A percentile compares a stretch with the other conserved stretches of the same genome.
These are phyloP conservation scores for Lasaia peninsularis DNA, from an alignment of 1,140 invertebrate species.

Conservation along the genomic window DNA sequence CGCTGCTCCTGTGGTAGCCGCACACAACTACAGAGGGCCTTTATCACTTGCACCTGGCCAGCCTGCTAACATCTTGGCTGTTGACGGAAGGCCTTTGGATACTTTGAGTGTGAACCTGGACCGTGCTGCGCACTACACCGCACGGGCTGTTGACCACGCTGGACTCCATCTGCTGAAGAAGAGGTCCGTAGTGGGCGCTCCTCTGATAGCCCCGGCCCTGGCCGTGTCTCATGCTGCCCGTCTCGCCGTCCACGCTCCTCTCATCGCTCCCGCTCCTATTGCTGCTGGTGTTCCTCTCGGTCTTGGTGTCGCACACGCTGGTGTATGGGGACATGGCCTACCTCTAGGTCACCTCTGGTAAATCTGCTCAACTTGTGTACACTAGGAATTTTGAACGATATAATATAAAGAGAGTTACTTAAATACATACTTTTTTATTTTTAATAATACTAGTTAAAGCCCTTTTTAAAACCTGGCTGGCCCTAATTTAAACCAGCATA, in stretches of 20 bases:
- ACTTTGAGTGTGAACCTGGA: slow-evolving; percentile 71
- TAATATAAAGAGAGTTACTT: slow-evolving; percentile 33
- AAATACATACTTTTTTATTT: slow-evolving; percentile 20
- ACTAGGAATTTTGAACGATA: neutral
- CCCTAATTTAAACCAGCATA: too few species aligned
- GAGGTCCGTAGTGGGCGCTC: slow-evolving; percentile 43
- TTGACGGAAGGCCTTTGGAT: slow-evolving; percentile 67
- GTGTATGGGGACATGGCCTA: slow-evolving; percentile 21
- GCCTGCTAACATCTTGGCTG: slow-evolving; percentile 61
- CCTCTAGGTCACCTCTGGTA: slow-evolving; percentile 21
- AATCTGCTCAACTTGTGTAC: neutral
- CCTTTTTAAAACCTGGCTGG: too few species aligned
- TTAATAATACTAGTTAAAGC: neutral
- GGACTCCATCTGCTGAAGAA: slow-evolving; percentile 51
- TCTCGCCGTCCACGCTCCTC: slow-evolving; percentile 24
- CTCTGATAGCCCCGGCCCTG: slow-evolving; percentile 30
- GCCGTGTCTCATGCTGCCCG: slow-evolving; percentile 21
- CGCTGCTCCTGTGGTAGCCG: slow-evolving; percentile 24
- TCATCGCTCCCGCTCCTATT: slow-evolving; percentile 25
- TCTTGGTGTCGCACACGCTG: slow-evolving; percentile 23
- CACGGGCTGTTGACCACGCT: slow-evolving; percentile 48
- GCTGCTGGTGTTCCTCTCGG: slow-evolving; percentile 23
- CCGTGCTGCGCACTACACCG: slow-evolving; percentile 61
- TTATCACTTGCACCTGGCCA: slow-evolving; percentile 58
- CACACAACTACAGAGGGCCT: slow-evolving; percentile 53